Base-by-base conservation (phyloP, 1,140 invertebrate species). In the Apis dorsata region DNA sequence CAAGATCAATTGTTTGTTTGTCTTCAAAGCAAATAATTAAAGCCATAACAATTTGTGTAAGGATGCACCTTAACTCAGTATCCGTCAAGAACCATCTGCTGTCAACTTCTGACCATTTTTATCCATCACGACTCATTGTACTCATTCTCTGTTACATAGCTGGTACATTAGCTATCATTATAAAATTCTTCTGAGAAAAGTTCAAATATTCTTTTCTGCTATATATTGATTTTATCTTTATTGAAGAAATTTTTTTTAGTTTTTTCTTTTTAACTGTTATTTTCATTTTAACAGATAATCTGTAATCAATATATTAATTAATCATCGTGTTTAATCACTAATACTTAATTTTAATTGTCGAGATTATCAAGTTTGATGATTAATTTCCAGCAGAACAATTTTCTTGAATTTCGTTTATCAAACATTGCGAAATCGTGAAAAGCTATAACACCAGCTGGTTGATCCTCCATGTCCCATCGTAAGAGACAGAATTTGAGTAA, bases 401-500 rank as follows among this genome's bases (percentile, higher is more conserved):
- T n/a, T n/a, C 68, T 5, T 1, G 8, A 60, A 75, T 63, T 76
- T 53, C 24, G 60, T 34, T 28, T 53, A 57, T 9, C 13, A 24
- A 57, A 44, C 28, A 55, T 80, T 65, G 12, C 60, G 71, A 80
- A 73, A 79, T 44, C n/a, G 19, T 19, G 57, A 13, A 59, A 55
- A 53, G 28, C 19, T 8, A 0, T 5, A 28, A 15, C 11, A 21
- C 79, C 79, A 80, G 79, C 70, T 74, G 79, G 70, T 49, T 74
- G 70, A 51, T 74, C 79, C 70, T 74, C 51, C 49, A 11, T 72
- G 59, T 65, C 69, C n/a, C 79, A 17, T 62, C 69, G 69, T 13
- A 24, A 53, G 55, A 9, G 19, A 34, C 78, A 74, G 59, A 74
- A 74, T 80, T 80, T 63, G 15, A 65, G 60, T 34, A 74, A 74